A percentile compares a stretch with the other conserved stretches of the same genome.
Conservation (phyloP, 2,888 invertebrate genomes). For the Alloplasta piceator region DNA sequence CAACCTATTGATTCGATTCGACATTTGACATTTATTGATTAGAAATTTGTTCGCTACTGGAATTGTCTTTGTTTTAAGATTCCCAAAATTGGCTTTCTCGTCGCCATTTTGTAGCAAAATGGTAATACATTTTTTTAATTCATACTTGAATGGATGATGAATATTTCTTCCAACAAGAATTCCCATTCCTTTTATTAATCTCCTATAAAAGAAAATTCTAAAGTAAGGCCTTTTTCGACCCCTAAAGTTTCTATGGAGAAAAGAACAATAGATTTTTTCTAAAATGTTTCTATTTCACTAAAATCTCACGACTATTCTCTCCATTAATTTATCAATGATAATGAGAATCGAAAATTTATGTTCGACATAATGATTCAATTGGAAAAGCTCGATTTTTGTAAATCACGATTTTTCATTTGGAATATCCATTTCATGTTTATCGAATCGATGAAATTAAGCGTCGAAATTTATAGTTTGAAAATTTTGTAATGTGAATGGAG, state of each 20-base stretch:
- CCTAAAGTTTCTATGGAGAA: neutral
- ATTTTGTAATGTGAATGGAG: conserved; percentile 2
- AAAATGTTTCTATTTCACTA: neutral
- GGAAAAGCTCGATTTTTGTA: too few relatives aligned
- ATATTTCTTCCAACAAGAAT: neutral
- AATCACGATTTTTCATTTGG: too few relatives aligned
- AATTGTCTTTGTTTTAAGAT: neutral
- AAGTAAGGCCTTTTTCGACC: too few relatives aligned
- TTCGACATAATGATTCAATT: neutral
- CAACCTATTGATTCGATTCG: neutral
- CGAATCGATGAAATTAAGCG: neutral
- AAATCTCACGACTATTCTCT: too few relatives aligned
- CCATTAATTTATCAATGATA: too few relatives aligned
- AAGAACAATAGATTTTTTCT: neutral
- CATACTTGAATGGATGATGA: too few relatives aligned
- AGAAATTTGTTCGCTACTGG: too few relatives aligned
- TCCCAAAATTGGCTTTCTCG: neutral
- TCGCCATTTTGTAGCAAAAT: neutral
- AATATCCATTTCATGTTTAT: too few relatives aligned
- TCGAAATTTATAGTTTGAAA: neutral
- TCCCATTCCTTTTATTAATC: neutral
- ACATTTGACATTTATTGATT: neutral
- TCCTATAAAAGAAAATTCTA: too few relatives aligned
- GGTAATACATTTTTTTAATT: neutral
- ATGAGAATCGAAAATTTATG: neutral